A percentile compares a stretch with the other conserved stretches of the same genome.
phyloP scores from a whole-genome alignment of 2,888 invertebrate species.

The Athetis lepigone region DNA sequence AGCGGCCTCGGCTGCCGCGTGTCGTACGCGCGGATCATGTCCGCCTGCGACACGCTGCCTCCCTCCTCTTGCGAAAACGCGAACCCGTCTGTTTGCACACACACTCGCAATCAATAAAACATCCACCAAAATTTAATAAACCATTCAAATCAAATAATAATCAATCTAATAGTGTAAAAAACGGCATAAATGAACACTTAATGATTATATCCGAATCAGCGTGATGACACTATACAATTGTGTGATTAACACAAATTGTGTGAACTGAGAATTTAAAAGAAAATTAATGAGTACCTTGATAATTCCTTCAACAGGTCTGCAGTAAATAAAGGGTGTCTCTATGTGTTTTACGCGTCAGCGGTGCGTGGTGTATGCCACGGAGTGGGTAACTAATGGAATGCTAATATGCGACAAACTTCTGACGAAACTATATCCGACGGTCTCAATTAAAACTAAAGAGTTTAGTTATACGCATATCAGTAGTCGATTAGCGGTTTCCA shows the following conservation, averaged over 20 bases:
- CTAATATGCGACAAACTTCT: slow-evolving; percentile 22
- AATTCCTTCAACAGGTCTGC: slow-evolving; percentile 58
- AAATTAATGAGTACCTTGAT: slow-evolving; percentile 53
- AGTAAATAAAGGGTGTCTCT: slow-evolving; percentile 60
- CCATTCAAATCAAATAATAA: slow-evolving; percentile 10
- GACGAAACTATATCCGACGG: neutral
- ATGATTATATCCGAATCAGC: slow-evolving; percentile 50
- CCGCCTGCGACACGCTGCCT: slow-evolving; percentile 98
- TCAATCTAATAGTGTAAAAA: slow-evolving; percentile 51
- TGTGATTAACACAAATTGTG: slow-evolving; percentile 58
- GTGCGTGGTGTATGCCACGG: slow-evolving; percentile 64
- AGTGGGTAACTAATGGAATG: slow-evolving; percentile 27
- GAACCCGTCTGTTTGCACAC: slow-evolving; percentile 95
- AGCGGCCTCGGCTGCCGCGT: slow-evolving; percentile 96
- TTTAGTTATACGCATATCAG: slow-evolving; percentile 20
- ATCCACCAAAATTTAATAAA: neutral
- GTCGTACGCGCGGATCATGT: slow-evolving; percentile 98
- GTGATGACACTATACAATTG: slow-evolving; percentile 53
- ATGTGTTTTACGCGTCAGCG: slow-evolving; percentile 72
- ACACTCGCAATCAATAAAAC: slow-evolving; percentile 51
- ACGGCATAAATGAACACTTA: slow-evolving; percentile 51
- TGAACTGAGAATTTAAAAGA: slow-evolving; percentile 54
- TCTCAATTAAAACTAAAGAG: neutral
- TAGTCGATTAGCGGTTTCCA: slow-evolving; percentile 38
- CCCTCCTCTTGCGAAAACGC: slow-evolving; percentile 99